phyloP scores from a whole-genome alignment of 1,140 invertebrate species.

The Drosophila lacteicornis region DNA sequence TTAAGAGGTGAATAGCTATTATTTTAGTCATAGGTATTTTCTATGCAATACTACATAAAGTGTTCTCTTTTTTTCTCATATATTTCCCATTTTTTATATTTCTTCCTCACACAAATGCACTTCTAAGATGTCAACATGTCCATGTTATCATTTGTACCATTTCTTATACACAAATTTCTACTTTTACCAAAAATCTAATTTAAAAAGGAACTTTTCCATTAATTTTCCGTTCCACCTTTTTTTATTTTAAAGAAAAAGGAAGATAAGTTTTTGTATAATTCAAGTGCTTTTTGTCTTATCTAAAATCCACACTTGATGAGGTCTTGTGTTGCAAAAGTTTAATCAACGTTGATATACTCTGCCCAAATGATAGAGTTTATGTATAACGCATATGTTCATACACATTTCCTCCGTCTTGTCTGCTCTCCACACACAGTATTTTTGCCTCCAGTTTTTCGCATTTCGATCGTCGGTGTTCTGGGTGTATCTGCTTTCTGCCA shows the following conservation, averaged over 20 bases:
- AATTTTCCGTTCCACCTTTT: neutral
- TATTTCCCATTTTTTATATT: too few species aligned
- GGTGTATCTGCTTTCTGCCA: slow-evolving; percentile 43
- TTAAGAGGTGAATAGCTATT: too few species aligned
- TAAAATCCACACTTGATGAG: slow-evolving; percentile 10
- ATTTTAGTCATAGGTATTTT: too few species aligned
- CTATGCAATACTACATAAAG: too few species aligned
- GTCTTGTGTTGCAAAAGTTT: slow-evolving; percentile 2
- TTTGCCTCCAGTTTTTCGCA: slow-evolving; percentile 3
- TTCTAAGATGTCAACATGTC: too few species aligned
- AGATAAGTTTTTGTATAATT: neutral
- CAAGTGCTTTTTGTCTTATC: slow-evolving; percentile 7
- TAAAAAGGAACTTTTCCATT: neutral
- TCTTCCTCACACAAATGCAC: too few species aligned
- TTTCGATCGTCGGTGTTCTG: slow-evolving; percentile 31
- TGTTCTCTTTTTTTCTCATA: too few species aligned
- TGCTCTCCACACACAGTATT: neutral
- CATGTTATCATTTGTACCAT: too few species aligned
- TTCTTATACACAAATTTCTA: neutral
- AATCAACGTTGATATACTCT: slow-evolving; percentile 12
- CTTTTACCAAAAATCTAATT: neutral
- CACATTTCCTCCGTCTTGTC: slow-evolving; percentile 9
- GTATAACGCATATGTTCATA: slow-evolving; percentile 7
- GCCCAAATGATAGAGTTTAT: slow-evolving; percentile 4
- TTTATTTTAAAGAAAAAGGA: neutral